Evolutionary conservation across 2,888 invertebrate genomes (phyloP).

Genomic region (Nymphalis urticae): DNA sequence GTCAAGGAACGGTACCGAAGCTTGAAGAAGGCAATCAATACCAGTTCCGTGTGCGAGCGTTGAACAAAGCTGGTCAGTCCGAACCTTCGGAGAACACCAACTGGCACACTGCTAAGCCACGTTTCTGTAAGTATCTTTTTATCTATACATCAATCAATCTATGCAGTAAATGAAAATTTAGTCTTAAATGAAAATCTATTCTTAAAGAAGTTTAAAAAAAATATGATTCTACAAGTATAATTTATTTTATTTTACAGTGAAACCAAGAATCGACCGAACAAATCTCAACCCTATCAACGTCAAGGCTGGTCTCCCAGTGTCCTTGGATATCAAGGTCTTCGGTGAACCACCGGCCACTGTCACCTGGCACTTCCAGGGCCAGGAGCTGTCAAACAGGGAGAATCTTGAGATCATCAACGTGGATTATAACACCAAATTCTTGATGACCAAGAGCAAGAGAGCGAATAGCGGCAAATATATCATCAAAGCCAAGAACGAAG

Average conservation of each 20-base stretch:
- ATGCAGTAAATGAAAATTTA: too few relatives aligned
- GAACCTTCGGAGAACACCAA: constrained; percentile 95
- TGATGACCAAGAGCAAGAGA: constrained; percentile 91
- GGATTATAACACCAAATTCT: constrained; percentile 95
- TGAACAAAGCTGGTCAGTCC: constrained; percentile 97
- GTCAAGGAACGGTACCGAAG: constrained; percentile 93
- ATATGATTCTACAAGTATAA: not conserved
- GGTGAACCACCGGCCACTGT: constrained; percentile 97
- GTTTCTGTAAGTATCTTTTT: constrained; percentile 87
- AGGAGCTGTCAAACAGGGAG: constrained; percentile 83
- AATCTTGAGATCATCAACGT: constrained; percentile 88
- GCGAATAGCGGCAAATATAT: constrained; percentile 92
- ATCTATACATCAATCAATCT: not conserved
- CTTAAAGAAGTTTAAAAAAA: not conserved
- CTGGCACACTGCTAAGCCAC: constrained; percentile 93
- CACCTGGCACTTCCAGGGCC: constrained; percentile 92
- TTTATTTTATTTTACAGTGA: constrained; percentile 82
- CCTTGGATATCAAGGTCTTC: constrained; percentile 92
- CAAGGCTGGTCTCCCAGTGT: constrained; percentile 93
- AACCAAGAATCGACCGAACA: constrained; percentile 95
- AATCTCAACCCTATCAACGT: constrained; percentile 91
- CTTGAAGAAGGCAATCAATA: constrained; percentile 97
- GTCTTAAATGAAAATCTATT: too few relatives aligned
- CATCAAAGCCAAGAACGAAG: constrained; percentile 94
- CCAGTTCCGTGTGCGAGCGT: constrained; percentile 95